Evolutionary conservation across 2,888 invertebrate species (phyloP), one percentile per base, ranked within the genome.

Genomic region (Drosophila paracracens): DNA sequence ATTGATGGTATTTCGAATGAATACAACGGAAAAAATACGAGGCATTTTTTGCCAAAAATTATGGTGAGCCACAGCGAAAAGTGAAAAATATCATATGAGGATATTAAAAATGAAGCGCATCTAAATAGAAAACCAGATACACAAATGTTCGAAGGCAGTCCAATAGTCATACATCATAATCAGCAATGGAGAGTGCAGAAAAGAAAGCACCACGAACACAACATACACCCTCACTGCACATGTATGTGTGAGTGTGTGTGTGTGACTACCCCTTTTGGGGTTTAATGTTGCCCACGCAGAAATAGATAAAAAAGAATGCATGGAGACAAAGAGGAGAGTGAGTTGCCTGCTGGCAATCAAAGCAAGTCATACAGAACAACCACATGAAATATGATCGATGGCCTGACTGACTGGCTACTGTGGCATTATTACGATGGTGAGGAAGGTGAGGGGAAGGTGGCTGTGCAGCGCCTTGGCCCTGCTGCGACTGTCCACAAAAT

Each of bases 341-440:
- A 33, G 71, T 50, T 72, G 72, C 81, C 76, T 79, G 82, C 70
- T 83, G 87, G 79, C 89, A 89, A 89, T 85, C 82, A 88, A 81
- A 90, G 88, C 88, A 75, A 84, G 82, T 87, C 79, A 81, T 63
- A 66, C 64, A 77, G 68, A 66, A 71, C 68, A 80, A 70, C 67
- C 74, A 77, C 84, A 74, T 81, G 88, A 88, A 91, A 89, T 88
- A 89, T 89, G 88, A 91, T 89, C 79, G 91, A 89, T 88, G 86
- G 74, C 60, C 76, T 70, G 56, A 33, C 70, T 63, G 71, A 35
- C 57, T 64, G 69, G 75, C 89, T 87, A 76, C 88, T 79, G 76
- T 74, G 71, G 52, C 57, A 33, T 52, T 13, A 38, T 27, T 29
- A 16, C 16, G 0, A 29, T 48, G 27, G 38, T 31, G 48, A 35